Evolutionary conservation across 30 jellyfish, hydroid and myxozoan species (phyloP).

Genomic region (Mastigias papua): DNA sequence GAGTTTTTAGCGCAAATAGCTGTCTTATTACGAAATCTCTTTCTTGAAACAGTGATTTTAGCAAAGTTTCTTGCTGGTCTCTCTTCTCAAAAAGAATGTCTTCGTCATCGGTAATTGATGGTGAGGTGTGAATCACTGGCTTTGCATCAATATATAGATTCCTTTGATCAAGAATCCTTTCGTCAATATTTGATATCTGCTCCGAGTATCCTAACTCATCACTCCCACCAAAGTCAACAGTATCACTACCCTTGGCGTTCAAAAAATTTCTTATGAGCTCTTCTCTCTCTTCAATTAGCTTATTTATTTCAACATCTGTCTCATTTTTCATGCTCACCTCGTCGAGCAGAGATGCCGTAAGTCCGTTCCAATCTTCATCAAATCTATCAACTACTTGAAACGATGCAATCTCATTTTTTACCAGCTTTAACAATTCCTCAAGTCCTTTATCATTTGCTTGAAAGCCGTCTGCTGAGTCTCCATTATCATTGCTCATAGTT

Average conservation of each 20-base stretch:
- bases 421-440: not conserved
- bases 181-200: constrained; percentile 8
- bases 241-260: not conserved
- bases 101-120: not conserved
- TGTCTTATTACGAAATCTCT: constrained; percentile 30
- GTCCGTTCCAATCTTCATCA: constrained; percentile 27
- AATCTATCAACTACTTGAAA: not conserved
- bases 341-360: constrained; percentile 13
- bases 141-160: not conserved
- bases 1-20: constrained; percentile 24
- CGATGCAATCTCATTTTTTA: constrained; percentile 17
- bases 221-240: not conserved
- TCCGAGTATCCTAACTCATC: not conserved
- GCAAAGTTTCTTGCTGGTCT: not conserved
- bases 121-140: constrained; percentile 24
- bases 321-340: constrained; percentile 26
- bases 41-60: constrained; percentile 16
- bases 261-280: constrained; percentile 1
- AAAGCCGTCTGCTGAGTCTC: not conserved
- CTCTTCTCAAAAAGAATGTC: not conserved
- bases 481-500: not conserved
- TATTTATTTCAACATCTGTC: constrained; percentile 8
- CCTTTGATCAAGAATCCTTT: constrained; percentile 9
- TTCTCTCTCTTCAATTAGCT: constrained; percentile 27
- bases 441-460: not conserved